Percentiles rank a stretch among this genome's conserved stretches.
Evolutionary conservation across 2,888 invertebrate genomes (phyloP).

Genomic region (Boloria selene): DNA sequence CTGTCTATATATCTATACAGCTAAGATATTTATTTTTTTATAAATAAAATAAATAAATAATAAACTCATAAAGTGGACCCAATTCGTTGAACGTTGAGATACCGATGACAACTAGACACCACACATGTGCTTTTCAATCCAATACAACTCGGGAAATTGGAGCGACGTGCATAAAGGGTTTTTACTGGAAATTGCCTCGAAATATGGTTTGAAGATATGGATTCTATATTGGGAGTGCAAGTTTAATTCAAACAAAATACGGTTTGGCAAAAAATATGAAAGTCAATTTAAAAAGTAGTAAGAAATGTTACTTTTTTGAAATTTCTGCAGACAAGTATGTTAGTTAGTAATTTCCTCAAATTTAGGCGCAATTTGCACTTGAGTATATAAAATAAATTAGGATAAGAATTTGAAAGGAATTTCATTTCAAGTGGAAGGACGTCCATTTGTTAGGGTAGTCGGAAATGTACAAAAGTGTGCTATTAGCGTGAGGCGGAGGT

Average conservation of each 20-base stretch:
- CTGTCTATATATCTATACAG: too few species aligned
- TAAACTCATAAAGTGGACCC: not conserved
- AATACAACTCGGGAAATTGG: conserved; percentile 9
- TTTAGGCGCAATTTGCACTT: not conserved
- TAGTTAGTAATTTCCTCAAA: too few species aligned
- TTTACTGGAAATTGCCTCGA: not conserved
- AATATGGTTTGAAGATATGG: not conserved
- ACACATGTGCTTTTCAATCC: conserved; percentile 14
- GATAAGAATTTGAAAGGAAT: conserved; percentile 11
- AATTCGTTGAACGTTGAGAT: not conserved
- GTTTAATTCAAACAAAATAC: too few species aligned
- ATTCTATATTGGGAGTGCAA: not conserved
- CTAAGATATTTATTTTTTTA: not conserved
- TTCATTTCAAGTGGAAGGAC: conserved; percentile 20
- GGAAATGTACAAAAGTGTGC: conserved; percentile 37
- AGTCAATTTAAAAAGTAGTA: too few species aligned
- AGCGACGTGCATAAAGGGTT: conserved; percentile 15
- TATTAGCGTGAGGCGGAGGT: conserved; percentile 22
- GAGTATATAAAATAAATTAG: conserved; percentile 7
- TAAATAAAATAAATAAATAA: not conserved
- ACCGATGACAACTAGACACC: conserved; percentile 14
- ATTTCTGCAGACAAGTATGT: too few species aligned
- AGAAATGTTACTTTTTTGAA: too few species aligned
- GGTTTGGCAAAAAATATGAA: too few species aligned
- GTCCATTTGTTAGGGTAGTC: conserved; percentile 26